These are phyloP conservation scores for Rhamnusium bicolor DNA, from an alignment of 2,888 invertebrate species.

Conservation along the genomic window DNA sequence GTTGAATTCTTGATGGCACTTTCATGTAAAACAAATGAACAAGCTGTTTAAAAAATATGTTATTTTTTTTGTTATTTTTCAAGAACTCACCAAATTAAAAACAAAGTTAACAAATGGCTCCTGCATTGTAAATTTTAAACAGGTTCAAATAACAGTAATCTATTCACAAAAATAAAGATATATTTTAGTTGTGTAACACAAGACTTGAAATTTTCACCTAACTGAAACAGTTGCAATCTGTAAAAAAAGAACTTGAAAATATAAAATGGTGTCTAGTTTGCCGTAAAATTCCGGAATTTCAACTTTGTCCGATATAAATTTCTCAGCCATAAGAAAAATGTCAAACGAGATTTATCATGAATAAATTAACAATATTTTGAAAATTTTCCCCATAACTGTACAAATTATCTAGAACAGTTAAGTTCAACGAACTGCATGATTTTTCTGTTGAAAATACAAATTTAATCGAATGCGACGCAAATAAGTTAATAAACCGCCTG, in stretches of 20 bases:
- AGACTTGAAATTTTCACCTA: not conserved
- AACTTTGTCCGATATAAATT: not conserved
- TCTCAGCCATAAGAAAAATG: not conserved
- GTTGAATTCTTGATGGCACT: not conserved
- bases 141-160: not conserved
- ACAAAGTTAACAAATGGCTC: not conserved
- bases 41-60: not conserved
- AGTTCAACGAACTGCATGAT: slow-evolving; percentile 25
- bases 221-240: not conserved
- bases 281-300: not conserved
- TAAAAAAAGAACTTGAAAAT: not conserved
- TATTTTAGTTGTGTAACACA: not conserved
- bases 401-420: slow-evolving; percentile 3
- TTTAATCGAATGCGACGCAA: slow-evolving; percentile 8
- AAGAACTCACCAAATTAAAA: not conserved
- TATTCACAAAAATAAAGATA: not conserved
- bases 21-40: not conserved
- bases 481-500: not conserved
- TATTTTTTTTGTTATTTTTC: not conserved
- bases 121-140: not conserved
- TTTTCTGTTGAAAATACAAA: slow-evolving; percentile 12
- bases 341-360: not conserved
- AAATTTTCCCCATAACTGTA: not conserved
- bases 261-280: not conserved
- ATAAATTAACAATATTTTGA: not conserved